Evolutionary conservation across 2,797 vertebrate genomes (phyloP).

Genomic region (Galago senegalensis): DNA sequence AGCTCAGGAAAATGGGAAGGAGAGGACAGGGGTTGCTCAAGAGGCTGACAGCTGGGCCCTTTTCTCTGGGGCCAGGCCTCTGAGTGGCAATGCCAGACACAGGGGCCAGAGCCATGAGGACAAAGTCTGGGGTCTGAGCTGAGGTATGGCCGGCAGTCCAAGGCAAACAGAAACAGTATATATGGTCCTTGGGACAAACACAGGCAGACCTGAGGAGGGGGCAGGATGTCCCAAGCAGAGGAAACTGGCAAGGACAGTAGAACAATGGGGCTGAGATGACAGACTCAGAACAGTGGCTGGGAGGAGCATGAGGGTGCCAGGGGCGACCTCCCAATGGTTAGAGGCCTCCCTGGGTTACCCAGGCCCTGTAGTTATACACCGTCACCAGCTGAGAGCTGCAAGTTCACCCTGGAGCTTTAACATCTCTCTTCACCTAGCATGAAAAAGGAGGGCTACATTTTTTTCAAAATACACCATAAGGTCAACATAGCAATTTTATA

Average conservation of each 20-base stretch:
- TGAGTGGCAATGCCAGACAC: neutral
- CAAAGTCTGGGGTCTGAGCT: neutral
- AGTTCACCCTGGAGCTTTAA: neutral
- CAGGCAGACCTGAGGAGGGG: neutral
- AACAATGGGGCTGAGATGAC: neutral
- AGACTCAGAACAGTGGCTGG: neutral
- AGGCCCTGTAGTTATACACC: neutral
- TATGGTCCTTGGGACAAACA: neutral
- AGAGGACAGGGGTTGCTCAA: accelerated
- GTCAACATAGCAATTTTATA: neutral
- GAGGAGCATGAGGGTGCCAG: neutral
- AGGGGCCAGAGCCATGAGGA: neutral
- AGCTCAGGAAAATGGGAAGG: neutral
- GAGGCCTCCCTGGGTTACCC: neutral
- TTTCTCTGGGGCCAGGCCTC: neutral
- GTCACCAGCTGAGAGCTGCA: neutral
- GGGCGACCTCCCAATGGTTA: accelerated
- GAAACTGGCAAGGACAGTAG: neutral
- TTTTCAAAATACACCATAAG: neutral
- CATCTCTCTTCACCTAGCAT: neutral
- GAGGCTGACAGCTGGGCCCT: neutral
- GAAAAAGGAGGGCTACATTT: neutral
- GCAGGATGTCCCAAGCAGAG: neutral
- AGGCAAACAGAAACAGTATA: neutral
- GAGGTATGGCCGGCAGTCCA: neutral